Conservation (phyloP, 2,113 vertebrate species). For the Dasyornis broadbenti region DNA sequence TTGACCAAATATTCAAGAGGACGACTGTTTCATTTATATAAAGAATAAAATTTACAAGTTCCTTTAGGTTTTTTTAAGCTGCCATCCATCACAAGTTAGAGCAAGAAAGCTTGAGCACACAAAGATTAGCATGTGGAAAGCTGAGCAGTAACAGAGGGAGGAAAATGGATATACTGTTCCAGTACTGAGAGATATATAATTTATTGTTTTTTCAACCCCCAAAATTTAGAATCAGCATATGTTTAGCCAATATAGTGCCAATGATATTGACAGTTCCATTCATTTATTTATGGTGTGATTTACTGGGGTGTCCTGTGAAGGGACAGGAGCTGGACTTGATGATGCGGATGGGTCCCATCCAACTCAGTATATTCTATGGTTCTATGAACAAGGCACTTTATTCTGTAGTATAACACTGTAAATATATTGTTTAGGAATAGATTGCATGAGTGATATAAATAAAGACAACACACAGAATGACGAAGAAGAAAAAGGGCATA, state of each 20-base stretch:
- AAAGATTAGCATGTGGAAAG: neutral
- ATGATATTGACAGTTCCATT: neutral
- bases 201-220: neutral
- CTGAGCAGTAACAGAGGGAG: neutral
- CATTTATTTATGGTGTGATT: neutral
- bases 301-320: neutral
- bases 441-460: neutral
- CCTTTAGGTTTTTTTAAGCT: neutral
- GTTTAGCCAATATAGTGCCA: neutral
- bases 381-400: neutral
- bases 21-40: neutral
- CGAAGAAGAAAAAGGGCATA: neutral
- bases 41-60: neutral
- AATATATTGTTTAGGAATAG: neutral
- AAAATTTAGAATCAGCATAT: neutral
- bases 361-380: neutral
- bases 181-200: neutral
- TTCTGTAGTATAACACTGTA: neutral
- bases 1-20: neutral
- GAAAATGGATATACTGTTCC: neutral
- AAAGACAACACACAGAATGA: neutral
- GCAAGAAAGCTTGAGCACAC: neutral
- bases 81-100: neutral
- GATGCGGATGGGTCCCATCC: neutral
- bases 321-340: neutral